Evolutionary conservation across 2,797 vertebrate species (phyloP), one percentile per base, ranked within the genome.

Genomic region (Merluccius polli): DNA sequence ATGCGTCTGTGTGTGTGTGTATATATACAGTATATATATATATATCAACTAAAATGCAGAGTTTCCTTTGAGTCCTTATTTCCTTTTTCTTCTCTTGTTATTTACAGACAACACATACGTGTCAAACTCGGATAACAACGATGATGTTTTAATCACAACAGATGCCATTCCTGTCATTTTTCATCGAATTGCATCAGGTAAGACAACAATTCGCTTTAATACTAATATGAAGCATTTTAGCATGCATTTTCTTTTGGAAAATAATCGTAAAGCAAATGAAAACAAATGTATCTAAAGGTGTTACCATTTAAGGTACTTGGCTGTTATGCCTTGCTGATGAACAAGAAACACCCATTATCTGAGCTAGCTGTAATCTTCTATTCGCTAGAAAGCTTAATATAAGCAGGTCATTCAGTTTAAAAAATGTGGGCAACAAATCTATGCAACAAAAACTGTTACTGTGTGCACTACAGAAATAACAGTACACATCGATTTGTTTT

Each of bases 101-200:
- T 48, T 82, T 83, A 75, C 87, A 97, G 95, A 97, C 89, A 97
- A 97, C 88, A 97, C 95, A 0, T 97, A 96, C 0, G 95, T 97
- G 79, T 97, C 95, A 82, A 96, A 95, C 91, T 96, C 95, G 82
- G 95, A 95, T 87, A 96, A 97, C 0, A 92, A 95, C 77, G 95
- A 97, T 92, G 95, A 97, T 84, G 95, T 97, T 24, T 88, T 96
- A 93, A 95, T 97, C 86, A 96, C 95, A 75, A 95, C 95, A 86
- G 95, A 97, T 79, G 94, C 95, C 77, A 97, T 97, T 85, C 95
- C 95, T 80, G 90, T 95, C 74, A 97, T 97, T 91, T 97, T 97
- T 85, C 94, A 96, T 82, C 93, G 94, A 88, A 95, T 97, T 41
- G 89, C 94, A 87, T 94, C 95, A 94, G 95, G 95, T 97, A 94